phyloP scores from a whole-genome alignment of 35 echinoderm and acorn worm genomes.

The Stichopus chloronotus region DNA sequence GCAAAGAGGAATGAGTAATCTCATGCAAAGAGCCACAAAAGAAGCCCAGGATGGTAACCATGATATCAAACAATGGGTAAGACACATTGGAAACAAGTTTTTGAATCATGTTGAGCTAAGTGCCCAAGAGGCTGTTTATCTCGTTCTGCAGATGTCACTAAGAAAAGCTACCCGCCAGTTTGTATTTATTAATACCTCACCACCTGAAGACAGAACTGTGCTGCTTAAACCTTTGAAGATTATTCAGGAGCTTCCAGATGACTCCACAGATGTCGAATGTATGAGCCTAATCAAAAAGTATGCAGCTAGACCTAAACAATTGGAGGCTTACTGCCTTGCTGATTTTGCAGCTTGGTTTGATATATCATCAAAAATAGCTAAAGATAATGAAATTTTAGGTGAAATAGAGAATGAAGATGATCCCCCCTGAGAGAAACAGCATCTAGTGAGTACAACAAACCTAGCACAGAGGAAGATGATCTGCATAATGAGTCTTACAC shows the following conservation, averaged over 20 bases:
- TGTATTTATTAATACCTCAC: conserved; percentile 77
- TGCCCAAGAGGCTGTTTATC: conserved; percentile 81
- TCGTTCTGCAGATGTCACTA: conserved; percentile 61
- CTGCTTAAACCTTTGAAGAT: conserved; percentile 50
- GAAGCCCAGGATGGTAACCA: conserved; percentile 64
- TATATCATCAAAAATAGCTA: neutral
- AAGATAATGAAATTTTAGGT: neutral
- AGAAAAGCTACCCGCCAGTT: conserved; percentile 58
- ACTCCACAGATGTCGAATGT: conserved; percentile 66
- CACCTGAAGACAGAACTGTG: conserved; percentile 49
- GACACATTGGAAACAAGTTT: conserved; percentile 30
- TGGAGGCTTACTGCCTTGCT: conserved; percentile 69
- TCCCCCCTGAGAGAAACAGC: neutral
- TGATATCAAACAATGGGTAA: conserved; percentile 41
- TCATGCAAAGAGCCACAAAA: conserved; percentile 59
- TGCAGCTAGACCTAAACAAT: conserved; percentile 43
- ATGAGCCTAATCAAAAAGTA: conserved; percentile 54
- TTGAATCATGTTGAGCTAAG: conserved; percentile 77
- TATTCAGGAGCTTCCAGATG: conserved; percentile 63
- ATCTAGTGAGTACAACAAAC: too few species aligned
- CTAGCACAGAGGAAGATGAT: neutral
- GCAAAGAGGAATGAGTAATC: conserved; percentile 63
- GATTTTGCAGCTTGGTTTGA: conserved; percentile 69
- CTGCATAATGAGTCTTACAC: neutral
- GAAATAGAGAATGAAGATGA: conserved; percentile 4